Evolutionary conservation across 2,797 vertebrate genomes (phyloP), one percentile per base, ranked within the genome.

Genomic region (Sciurus vulgaris): DNA sequence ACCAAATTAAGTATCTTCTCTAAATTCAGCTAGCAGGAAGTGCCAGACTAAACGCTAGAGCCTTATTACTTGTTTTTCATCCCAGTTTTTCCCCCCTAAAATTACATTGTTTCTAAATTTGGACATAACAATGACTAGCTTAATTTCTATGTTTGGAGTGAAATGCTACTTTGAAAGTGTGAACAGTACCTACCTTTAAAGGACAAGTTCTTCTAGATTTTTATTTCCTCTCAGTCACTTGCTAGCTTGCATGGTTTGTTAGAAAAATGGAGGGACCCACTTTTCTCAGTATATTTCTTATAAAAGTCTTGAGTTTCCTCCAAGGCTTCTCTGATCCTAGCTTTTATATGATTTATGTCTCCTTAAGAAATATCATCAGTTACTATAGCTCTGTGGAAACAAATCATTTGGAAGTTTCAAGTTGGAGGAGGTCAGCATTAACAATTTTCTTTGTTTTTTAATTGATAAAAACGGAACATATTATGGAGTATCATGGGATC

Each of bases 371-470:
- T 35, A 81, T 7, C 33, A 91, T 79, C 35, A 38, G 20, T 82
- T 94, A 44, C 20, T 70, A 65, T 18, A 69, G 47, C 14, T 69
- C 47, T n/a, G 17, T 85, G 56, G 63, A 56, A 44, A 59, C 14
- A 82, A n/a, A 82, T 33, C n/a, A 67, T 82, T 96, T 95, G 20
- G 28, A 92, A 81, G n/a, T 74, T 74, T 96, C n/a, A 33, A 20
- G 38, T 47, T 82, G 26, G 30, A 11, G 65, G 41, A 86, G 0
- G 0, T 73, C 35, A 38, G 59, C 67, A 51, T 70, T 70, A 94
- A 87, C 61, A 79, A 30, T 63, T 74, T 22, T 56, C 61, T 33
- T 47, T 11, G 30, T n/a, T 47, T 47, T n/a, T 65, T 65, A 79
- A 47, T 47, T 65, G 61, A 22, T 30, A 47, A 65, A 79, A 47